Evolutionary conservation across 2,888 invertebrate genomes (phyloP).

Genomic region (Alviniconcha strummeri): DNA sequence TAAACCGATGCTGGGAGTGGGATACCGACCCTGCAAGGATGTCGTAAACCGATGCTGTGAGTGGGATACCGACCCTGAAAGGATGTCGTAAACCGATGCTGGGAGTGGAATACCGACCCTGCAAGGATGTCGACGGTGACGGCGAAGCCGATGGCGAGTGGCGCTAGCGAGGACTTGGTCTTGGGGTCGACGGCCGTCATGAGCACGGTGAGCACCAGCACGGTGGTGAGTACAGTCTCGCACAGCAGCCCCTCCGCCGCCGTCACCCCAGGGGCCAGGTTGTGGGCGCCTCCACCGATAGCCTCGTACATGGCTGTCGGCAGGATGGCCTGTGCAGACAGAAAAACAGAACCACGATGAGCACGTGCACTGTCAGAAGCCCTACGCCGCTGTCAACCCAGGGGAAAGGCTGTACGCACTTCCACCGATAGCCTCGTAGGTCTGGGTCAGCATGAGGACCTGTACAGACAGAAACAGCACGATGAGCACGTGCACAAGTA

Average conservation of each 20-base stretch:
- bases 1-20: too few relatives aligned
- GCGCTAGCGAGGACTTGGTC: slow-evolving; percentile 63
- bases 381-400: too few relatives aligned
- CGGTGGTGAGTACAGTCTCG: slow-evolving; percentile 56
- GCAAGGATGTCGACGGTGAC: slow-evolving; percentile 70
- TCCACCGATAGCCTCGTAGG: too few relatives aligned
- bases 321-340: slow-evolving; percentile 39
- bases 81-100: too few relatives aligned
- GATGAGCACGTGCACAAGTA: slow-evolving; percentile 63
- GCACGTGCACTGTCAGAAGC: too few relatives aligned
- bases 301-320: slow-evolving; percentile 10
- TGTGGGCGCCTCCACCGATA: slow-evolving; percentile 42
- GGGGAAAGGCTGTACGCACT: background rate
- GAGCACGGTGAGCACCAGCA: slow-evolving; percentile 71
- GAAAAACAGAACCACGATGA: background rate
- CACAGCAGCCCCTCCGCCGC: slow-evolving; percentile 57
- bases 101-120: slow-evolving; percentile 51
- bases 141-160: slow-evolving; percentile 72
- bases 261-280: slow-evolving; percentile 35
- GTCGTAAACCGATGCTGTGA: too few relatives aligned
- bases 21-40: too few relatives aligned
- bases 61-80: too few relatives aligned
- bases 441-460: too few relatives aligned
- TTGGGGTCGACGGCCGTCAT: slow-evolving; percentile 70
- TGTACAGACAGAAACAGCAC: slow-evolving; percentile 53